Base-by-base conservation (phyloP, 2,888 invertebrate species). In the Siphlonurus alternatus region DNA sequence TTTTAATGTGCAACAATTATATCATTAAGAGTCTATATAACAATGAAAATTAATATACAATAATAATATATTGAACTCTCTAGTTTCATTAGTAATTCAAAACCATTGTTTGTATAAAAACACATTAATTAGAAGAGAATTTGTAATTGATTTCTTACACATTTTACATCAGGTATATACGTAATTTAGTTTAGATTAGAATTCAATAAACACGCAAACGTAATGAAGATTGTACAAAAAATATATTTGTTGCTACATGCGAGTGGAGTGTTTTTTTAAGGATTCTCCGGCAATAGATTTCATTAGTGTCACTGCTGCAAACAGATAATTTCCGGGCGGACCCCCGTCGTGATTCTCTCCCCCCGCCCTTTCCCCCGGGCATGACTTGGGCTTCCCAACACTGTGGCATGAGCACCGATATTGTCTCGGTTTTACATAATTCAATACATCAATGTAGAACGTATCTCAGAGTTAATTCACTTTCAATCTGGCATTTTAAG, bases 221-320 rank as follows among this genome's bases (percentile, higher is more conserved):
- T 56, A 38, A 38, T 38, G 38, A 38, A 38, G 38, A 38, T 38
- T 38, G 38, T 38, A 38, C 15, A 38, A 38, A 38, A 38, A 56
- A 51, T 51, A 51, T 51, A 51, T 10, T n/a, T 10, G 53, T n/a
- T 10, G 53, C 53, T 15, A n/a, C 53, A 10, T 10, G n/a, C 53
- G 53, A 51, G n/a, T 51, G n/a, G n/a, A 51, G 5, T 56, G 5
- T n/a, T 56, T 56, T 56, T 56, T 56, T 56, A 56, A 56, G 56
- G 56, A 56, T 56, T 56, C 56, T n/a, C 19, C n/a, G 56, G 56
- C 56, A 56, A 56, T 56, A 56, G 56, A 56, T 56, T 56, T 56
- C 56, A 56, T 56, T 56, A 56, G 56, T 56, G 56, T 56, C 56
- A 56, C 56, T 22, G 56, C 5, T n/a, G 56, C 56, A 56, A 56